Conservation (phyloP, 2,797 vertebrate genomes). For the Lagocephalus sceleratus region DNA sequence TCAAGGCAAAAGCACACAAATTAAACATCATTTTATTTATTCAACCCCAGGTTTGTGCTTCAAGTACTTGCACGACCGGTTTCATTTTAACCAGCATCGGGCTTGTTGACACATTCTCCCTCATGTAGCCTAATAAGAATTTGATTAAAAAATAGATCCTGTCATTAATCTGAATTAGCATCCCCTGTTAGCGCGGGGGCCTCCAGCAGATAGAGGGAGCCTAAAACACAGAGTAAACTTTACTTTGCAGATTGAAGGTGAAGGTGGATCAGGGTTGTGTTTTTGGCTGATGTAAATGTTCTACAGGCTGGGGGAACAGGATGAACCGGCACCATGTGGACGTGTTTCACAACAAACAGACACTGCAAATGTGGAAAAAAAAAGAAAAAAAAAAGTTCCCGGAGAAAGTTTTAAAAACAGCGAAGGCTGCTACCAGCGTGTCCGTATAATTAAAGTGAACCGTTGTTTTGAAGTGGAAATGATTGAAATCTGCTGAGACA, state of each 20-base stretch:
- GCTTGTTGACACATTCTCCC: too few species aligned
- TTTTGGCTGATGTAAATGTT: slow-evolving; percentile 10
- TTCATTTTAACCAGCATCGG: too few species aligned
- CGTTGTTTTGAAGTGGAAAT: too few species aligned
- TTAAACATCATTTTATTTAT: too few species aligned
- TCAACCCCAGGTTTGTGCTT: too few species aligned
- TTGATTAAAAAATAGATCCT: too few species aligned
- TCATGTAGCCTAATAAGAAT: too few species aligned
- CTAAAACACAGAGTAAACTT: neutral
- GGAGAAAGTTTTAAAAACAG: neutral
- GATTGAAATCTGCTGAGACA: too few species aligned
- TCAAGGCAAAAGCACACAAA: neutral
- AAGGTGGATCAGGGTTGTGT: neutral
- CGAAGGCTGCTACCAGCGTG: too few species aligned
- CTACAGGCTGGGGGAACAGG: slow-evolving; percentile 9
- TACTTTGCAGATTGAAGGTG: neutral
- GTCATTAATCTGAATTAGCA: too few species aligned
- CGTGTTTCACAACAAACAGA: slow-evolving; percentile 4
- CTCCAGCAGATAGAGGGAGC: neutral
- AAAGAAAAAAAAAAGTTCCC: neutral
- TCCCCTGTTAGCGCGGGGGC: neutral
- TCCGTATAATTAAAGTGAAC: too few species aligned
- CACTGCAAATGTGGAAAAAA: neutral
- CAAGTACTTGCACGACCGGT: too few species aligned
- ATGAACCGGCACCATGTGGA: neutral